Conservation (phyloP, 2,113 vertebrate species). For the Indri indri region DNA sequence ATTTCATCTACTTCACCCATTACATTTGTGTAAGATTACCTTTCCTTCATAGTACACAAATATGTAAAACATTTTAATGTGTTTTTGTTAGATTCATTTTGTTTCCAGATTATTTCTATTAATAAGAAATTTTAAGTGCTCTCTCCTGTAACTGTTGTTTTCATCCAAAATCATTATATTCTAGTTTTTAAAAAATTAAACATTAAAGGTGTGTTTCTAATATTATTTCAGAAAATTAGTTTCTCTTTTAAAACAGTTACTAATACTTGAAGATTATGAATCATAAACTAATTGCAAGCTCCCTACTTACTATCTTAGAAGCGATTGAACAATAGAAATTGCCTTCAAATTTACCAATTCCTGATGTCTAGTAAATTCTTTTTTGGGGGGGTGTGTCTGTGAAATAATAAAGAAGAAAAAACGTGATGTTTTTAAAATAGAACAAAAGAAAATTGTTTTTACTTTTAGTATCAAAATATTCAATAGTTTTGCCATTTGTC, state of each 20-base stretch:
- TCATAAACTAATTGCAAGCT: slow-evolving; percentile 45
- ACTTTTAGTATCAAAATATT: background rate
- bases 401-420: background rate
- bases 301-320: slow-evolving; percentile 51
- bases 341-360: slow-evolving; percentile 48
- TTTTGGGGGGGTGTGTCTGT: background rate
- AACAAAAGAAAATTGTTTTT: slow-evolving; percentile 10
- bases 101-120: slow-evolving; percentile 56
- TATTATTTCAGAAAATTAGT: slow-evolving; percentile 38
- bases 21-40: slow-evolving; percentile 38
- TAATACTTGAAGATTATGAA: slow-evolving; percentile 71
- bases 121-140: slow-evolving; percentile 6
- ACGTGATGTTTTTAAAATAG: background rate
- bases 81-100: slow-evolving; percentile 46
- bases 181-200: slow-evolving; percentile 45
- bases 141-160: slow-evolving; percentile 55
- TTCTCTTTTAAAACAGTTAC: slow-evolving; percentile 63
- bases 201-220: background rate
- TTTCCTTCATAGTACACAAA: background rate
- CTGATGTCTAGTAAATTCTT: background rate
- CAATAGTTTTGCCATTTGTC: background rate
- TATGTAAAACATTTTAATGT: background rate
- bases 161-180: background rate
- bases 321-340: slow-evolving; percentile 51
- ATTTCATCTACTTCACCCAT: background rate